phyloP scores from a whole-genome alignment of 2,888 invertebrate species.

The Timandra comae region DNA sequence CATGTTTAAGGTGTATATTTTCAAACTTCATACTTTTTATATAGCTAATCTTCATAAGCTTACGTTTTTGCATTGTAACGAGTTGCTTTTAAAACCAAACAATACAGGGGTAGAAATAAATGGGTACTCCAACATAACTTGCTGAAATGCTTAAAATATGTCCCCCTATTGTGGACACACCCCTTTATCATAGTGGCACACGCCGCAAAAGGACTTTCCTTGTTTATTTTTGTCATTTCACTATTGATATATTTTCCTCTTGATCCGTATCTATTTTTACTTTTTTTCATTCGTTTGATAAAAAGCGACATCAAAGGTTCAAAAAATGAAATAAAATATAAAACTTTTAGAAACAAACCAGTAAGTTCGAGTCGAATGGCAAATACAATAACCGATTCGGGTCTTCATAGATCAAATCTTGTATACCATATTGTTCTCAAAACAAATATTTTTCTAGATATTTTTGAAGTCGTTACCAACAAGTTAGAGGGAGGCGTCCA shows the following conservation, averaged over 20 bases:
- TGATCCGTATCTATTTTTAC: not conserved
- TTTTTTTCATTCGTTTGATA: too few relatives aligned
- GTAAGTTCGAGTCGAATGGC: constrained; percentile 13
- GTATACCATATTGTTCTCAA: constrained; percentile 24
- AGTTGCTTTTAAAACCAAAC: too few relatives aligned
- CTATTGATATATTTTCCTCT: constrained; percentile 1
- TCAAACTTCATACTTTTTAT: too few relatives aligned
- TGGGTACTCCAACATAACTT: too few relatives aligned
- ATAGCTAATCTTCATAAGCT: too few relatives aligned
- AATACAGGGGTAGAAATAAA: too few relatives aligned
- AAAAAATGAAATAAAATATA: not conserved
- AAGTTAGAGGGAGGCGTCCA: constrained; percentile 31
- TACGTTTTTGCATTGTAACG: too few relatives aligned
- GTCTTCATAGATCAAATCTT: constrained; percentile 13
- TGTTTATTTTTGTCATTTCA: constrained; percentile 1
- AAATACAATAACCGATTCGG: constrained; percentile 20
- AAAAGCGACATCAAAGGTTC: not conserved
- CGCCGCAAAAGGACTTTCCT: not conserved
- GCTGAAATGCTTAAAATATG: too few relatives aligned
- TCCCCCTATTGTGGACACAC: too few relatives aligned
- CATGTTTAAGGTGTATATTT: too few relatives aligned
- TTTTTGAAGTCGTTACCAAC: constrained; percentile 45
- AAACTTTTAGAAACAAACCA: not conserved
- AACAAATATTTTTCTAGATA: constrained; percentile 45
- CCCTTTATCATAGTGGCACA: too few relatives aligned